Evolutionary conservation across 2,797 vertebrate species (phyloP).

Genomic region (Acanthiza pusilla): DNA sequence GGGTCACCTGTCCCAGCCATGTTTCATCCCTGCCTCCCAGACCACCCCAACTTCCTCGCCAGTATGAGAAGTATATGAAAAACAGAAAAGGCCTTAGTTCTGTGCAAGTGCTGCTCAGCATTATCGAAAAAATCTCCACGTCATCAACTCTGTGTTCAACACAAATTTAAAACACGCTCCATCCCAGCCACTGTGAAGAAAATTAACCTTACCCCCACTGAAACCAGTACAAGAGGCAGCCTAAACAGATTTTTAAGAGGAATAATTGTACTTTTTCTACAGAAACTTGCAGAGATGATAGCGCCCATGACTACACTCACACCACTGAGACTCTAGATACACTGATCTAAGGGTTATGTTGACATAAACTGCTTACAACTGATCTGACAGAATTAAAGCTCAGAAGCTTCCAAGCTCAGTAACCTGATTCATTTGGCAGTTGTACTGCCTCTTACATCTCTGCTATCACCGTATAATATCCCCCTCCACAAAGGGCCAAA

Average conservation of each 20-base stretch:
- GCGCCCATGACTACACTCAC: accelerated
- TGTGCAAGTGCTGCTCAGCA: neutral
- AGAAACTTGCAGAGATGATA: neutral
- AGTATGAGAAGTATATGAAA: neutral
- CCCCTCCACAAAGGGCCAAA: neutral
- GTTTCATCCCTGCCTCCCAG: neutral
- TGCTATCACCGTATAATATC: too few species aligned
- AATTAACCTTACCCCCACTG: neutral
- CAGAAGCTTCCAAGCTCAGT: neutral
- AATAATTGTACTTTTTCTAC: neutral
- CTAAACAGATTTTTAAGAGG: neutral
- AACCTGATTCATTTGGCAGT: neutral
- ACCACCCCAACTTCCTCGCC: neutral
- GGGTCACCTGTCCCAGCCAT: too few species aligned
- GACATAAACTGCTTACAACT: neutral
- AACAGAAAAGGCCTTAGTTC: neutral
- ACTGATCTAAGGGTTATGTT: neutral
- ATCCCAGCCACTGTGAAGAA: neutral
- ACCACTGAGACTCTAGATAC: neutral
- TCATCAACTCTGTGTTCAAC: neutral
- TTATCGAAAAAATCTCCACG: neutral
- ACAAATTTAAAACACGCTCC: neutral
- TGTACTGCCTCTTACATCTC: neutral
- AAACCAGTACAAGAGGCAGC: neutral
- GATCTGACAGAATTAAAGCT: neutral